Evolutionary conservation across 64 coral and sea anemone genomes (phyloP), one percentile per base, ranked within the genome.

Genomic region (Dendrophyllia cribrosa): DNA sequence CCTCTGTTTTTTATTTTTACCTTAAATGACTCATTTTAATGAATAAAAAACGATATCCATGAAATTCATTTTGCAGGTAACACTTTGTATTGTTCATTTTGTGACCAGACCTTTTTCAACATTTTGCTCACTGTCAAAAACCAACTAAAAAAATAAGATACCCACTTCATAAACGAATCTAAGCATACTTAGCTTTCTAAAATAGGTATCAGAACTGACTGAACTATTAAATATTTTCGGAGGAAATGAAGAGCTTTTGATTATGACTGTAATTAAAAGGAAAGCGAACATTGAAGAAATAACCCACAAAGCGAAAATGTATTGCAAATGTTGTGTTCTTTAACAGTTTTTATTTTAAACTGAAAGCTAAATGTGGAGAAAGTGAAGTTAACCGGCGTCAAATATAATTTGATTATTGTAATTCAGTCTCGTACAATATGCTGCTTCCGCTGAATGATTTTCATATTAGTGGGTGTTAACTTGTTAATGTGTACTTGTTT

Each of bases 181-280:
- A 12, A 56, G 53, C 7, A 4, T 56, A 56, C 7, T 12, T 56
- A 34, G 34, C 34, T 56, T 56, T 70, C 12, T 70, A 70, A n/a
- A 26, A 70, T 26, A 13, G 10, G 19, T 43, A 50, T 75, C 34
- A 34, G 34, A 34, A 34, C 34, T 34, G 34, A 34, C 34, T 34
- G 20, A 77, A 77, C 56, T 55, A 77, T 77, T 55, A 55, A 77
- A 22, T 49, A 77, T 52, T 75, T 49, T 16, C 2, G 72, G 6
- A 75, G 9, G 51, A 53, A 75, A 77, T 55, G 8, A 53, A 77
- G 24, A 58, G 51, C 75, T 11, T 77, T 77, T 77, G 50, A 77
- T 77, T 77, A 77, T 17, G 51, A 23, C 20, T 7, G 20, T 17
- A 4, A 77, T 24, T 77, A 49, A 0, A 22, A 22, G 21, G 22